Evolutionary conservation across 2,888 invertebrate genomes (phyloP).

Genomic region (Hypselothyrea guttata): DNA sequence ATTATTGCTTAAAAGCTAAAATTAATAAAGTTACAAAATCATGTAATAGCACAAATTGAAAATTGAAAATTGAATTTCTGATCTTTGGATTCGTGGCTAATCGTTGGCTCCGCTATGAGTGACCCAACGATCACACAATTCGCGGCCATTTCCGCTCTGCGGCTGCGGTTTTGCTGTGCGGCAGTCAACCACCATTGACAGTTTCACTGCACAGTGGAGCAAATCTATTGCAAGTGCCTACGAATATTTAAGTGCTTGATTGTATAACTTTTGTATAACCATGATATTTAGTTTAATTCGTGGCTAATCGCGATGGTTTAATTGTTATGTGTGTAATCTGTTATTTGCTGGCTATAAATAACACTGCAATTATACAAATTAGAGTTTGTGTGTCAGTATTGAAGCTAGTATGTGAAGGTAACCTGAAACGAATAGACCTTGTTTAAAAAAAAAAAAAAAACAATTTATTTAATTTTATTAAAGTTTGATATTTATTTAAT

Average conservation of each 20-base stretch:
- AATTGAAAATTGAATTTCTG: slow-evolving; percentile 30
- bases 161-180: slow-evolving; percentile 25
- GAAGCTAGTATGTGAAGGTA: too few relatives aligned
- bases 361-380: background rate
- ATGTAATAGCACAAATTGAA: slow-evolving; percentile 40
- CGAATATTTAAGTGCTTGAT: too few relatives aligned
- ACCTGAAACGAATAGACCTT: too few relatives aligned
- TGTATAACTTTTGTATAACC: too few relatives aligned
- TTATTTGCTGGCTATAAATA: background rate
- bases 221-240: background rate
- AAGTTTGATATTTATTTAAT: too few relatives aligned
- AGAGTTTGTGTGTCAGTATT: too few relatives aligned
- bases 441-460: too few relatives aligned
- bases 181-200: slow-evolving; percentile 19
- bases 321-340: too few relatives aligned
- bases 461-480: too few relatives aligned
- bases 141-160: slow-evolving; percentile 64
- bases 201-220: slow-evolving; percentile 30
- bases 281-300: too few relatives aligned
- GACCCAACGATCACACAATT: slow-evolving; percentile 53
- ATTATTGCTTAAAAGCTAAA: slow-evolving; percentile 36
- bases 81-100: slow-evolving; percentile 11
- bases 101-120: slow-evolving; percentile 17
- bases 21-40: slow-evolving; percentile 35
- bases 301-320: too few relatives aligned